A percentile compares a stretch with the other conserved stretches of the same genome.
Evolutionary conservation across 1,140 invertebrate genomes (phyloP).

Genomic region (Drosophila obscura): DNA sequence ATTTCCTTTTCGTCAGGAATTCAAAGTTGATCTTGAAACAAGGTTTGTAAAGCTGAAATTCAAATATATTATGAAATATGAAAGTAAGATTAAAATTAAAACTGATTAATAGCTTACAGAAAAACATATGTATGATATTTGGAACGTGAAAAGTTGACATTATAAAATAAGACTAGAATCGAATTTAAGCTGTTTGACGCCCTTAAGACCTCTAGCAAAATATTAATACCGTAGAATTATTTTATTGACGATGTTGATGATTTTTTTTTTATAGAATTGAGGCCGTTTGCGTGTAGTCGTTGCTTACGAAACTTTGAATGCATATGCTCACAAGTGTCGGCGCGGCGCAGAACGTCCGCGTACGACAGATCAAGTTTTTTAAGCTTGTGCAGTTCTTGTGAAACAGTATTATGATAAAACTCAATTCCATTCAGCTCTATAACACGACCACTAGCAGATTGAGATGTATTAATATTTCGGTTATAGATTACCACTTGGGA

Average conservation of each 20-base stretch:
- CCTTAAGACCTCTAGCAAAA: too few relatives aligned
- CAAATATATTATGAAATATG: too few relatives aligned
- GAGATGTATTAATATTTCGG: slow-evolving; percentile 82
- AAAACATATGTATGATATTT: too few relatives aligned
- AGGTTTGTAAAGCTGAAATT: too few relatives aligned
- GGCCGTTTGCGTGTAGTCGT: slow-evolving; percentile 17
- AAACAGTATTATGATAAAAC: slow-evolving; percentile 89
- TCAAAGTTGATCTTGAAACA: too few relatives aligned
- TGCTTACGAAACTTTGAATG: slow-evolving; percentile 42
- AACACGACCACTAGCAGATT: slow-evolving; percentile 50
- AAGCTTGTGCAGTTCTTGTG: slow-evolving; percentile 91
- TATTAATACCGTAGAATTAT: not conserved
- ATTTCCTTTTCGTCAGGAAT: too few relatives aligned
- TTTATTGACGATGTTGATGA: slow-evolving; percentile 33
- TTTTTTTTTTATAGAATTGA: slow-evolving; percentile 19
- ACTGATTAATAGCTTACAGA: too few relatives aligned
- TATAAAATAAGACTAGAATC: too few relatives aligned
- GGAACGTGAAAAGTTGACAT: too few relatives aligned
- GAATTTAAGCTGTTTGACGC: too few relatives aligned
- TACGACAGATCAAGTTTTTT: slow-evolving; percentile 92
- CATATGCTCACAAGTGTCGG: slow-evolving; percentile 84
- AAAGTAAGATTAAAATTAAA: too few relatives aligned
- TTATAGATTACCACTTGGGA: slow-evolving; percentile 88
- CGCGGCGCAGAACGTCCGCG: slow-evolving; percentile 90
- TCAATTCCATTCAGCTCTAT: slow-evolving; percentile 83